Percentiles rank a stretch among this genome's conserved stretches.
These are phyloP conservation scores for Pogonognathellus flavescens DNA, from an alignment of 1,140 invertebrate species.

Conservation along the genomic window DNA sequence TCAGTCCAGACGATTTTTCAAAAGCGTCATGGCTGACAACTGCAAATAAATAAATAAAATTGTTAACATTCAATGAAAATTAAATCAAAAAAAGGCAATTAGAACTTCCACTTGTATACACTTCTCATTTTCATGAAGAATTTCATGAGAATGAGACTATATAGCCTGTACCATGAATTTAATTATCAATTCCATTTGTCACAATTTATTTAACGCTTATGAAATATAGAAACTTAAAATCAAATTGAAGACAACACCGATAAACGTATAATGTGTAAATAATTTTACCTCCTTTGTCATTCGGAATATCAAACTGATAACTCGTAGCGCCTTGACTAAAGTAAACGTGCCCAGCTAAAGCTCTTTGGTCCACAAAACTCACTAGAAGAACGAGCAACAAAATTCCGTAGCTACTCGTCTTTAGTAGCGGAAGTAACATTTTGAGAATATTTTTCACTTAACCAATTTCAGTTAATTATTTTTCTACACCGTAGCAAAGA, in stretches of 20 bases:
- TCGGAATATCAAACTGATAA: slow-evolving; percentile 27
- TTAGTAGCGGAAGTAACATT: no score
- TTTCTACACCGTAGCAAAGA: no score
- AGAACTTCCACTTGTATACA: no score
- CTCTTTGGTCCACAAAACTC: not conserved
- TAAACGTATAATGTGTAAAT: no score
- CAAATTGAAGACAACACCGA: no score
- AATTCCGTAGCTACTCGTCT: no score
- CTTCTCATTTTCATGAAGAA: no score
- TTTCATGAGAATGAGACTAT: no score
- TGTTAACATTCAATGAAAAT: not conserved
- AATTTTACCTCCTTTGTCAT: not conserved
- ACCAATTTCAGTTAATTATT: no score
- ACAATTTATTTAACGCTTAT: not conserved
- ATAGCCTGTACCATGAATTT: no score
- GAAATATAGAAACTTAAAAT: not conserved
- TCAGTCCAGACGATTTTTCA: slow-evolving; percentile 17
- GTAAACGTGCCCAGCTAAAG: not conserved
- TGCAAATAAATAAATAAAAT: not conserved
- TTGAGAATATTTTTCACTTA: no score
- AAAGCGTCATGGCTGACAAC: not conserved
- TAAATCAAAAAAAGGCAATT: not conserved
- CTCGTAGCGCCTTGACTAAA: slow-evolving; percentile 12
- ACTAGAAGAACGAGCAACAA: no score
- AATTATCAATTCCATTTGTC: not conserved